These are phyloP conservation scores for Gadopsis marmoratus DNA, from an alignment of 2,797 vertebrate genomes.

Conservation along the genomic window DNA sequence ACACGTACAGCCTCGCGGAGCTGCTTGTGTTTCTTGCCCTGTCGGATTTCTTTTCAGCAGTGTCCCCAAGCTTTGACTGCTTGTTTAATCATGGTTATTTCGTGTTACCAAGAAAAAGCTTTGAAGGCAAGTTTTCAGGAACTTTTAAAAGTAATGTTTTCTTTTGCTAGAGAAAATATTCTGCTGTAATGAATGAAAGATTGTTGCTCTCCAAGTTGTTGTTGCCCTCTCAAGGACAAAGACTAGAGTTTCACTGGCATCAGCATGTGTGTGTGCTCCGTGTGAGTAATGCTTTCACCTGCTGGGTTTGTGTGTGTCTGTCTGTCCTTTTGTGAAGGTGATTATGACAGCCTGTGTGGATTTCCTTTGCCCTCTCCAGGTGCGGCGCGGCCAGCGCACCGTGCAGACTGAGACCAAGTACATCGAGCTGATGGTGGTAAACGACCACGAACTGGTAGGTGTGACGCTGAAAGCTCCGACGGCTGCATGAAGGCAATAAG, in stretches of 20 bases:
- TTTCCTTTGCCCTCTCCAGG: conserved; percentile 78
- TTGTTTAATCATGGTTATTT: background rate
- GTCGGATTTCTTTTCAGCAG: too few relatives aligned
- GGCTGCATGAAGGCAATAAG: background rate
- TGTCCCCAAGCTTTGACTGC: background rate
- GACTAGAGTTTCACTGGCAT: conserved; percentile 66
- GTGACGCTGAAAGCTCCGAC: background rate
- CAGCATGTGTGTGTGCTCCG: conserved; percentile 27
- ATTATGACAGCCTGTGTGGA: conserved; percentile 39
- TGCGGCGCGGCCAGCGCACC: conserved; percentile 89
- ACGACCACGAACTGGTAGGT: conserved; percentile 93
- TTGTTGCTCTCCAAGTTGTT: conserved; percentile 39
- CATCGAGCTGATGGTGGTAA: conserved; percentile 95
- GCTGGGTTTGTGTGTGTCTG: conserved; percentile 38
- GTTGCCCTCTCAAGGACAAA: conserved; percentile 63
- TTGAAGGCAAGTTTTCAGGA: background rate
- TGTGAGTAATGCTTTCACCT: conserved; percentile 44
- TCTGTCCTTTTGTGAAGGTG: conserved; percentile 63
- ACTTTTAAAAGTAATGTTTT: background rate
- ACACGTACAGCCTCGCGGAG: too few relatives aligned
- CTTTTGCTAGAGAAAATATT: conserved; percentile 21
- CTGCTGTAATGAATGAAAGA: conserved; percentile 34
- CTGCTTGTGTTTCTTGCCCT: too few relatives aligned
- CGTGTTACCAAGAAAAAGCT: background rate
- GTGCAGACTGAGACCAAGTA: conserved; percentile 98